A percentile compares a stretch with the other conserved stretches of the same genome.
phyloP scores from a whole-genome alignment of 2,797 vertebrate genomes.

The Fringilla coelebs region DNA sequence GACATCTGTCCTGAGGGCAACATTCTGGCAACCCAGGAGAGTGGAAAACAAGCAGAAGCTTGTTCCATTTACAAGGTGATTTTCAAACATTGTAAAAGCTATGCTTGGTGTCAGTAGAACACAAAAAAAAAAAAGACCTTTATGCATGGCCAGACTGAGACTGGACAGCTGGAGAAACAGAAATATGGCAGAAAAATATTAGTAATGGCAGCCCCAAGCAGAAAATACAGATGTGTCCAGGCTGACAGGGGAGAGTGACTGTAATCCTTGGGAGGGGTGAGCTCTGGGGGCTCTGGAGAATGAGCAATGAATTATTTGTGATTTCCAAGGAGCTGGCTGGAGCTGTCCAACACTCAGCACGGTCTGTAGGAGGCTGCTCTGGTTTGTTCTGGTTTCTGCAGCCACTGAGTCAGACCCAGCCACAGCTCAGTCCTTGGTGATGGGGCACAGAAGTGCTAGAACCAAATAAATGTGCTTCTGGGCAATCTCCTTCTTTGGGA shows the following conservation, averaged over 20 bases:
- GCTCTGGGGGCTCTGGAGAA: background rate
- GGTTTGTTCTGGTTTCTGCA: background rate
- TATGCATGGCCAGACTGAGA: background rate
- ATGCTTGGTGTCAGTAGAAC: background rate
- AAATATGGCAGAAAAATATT: background rate
- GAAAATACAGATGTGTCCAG: background rate
- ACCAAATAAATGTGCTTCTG: background rate
- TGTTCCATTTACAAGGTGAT: background rate
- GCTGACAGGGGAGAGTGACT: background rate
- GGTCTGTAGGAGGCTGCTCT: background rate
- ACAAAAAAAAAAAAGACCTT: background rate
- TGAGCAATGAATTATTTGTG: background rate
- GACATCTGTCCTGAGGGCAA: background rate
- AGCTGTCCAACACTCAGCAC: background rate
- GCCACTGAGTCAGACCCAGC: background rate
- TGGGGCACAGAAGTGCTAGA: background rate
- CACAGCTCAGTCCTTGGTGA: background rate
- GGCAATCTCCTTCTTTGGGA: background rate
- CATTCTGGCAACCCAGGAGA: background rate
- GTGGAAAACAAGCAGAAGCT: background rate
- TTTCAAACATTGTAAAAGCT: background rate
- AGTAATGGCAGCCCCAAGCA: background rate
- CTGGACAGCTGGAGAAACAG: background rate
- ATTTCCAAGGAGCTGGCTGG: background rate
- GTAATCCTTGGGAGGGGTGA: background rate